A percentile compares a stretch with the other conserved stretches of the same genome.
These are phyloP conservation scores for Xiphydria camelus DNA, from an alignment of 2,888 invertebrate genomes.

Conservation along the genomic window DNA sequence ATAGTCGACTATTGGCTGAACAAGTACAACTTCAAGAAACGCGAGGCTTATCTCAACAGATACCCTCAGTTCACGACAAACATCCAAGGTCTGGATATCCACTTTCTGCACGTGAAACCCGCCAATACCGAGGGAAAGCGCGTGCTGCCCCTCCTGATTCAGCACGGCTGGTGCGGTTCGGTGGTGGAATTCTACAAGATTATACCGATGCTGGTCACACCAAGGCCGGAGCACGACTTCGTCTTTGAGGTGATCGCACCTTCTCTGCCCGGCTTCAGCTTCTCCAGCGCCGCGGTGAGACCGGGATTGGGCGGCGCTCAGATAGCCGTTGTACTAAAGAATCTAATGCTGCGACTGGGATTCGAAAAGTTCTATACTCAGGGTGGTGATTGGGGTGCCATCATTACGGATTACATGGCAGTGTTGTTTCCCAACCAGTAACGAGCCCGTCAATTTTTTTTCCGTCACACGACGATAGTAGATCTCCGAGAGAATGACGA, in stretches of 20 bases:
- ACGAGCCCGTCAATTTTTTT: too few species aligned
- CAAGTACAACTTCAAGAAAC: conserved; percentile 63
- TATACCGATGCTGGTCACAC: conserved; percentile 69
- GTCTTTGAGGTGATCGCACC: conserved; percentile 69
- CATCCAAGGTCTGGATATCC: conserved; percentile 61
- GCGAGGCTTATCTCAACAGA: conserved; percentile 60
- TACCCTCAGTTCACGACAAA: conserved; percentile 55
- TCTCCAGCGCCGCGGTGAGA: conserved; percentile 62
- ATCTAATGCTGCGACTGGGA: conserved; percentile 73
- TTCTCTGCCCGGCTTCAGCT: conserved; percentile 56
- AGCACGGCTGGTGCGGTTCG: conserved; percentile 92
- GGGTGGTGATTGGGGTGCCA: conserved; percentile 83
- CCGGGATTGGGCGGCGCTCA: conserved; percentile 66
- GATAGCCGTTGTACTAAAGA: conserved; percentile 65
- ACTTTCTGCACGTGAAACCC: conserved; percentile 71
- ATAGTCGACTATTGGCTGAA: conserved; percentile 62
- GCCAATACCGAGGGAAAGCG: conserved; percentile 33
- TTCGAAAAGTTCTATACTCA: conserved; percentile 70
- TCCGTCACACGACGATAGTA: too few species aligned
- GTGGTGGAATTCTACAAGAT: conserved; percentile 82
- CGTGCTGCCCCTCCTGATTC: conserved; percentile 69
- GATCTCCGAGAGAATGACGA: too few species aligned
- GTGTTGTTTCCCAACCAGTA: conserved; percentile 65
- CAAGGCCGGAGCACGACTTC: conserved; percentile 60
- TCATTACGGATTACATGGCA: conserved; percentile 67